Evolutionary conservation across 2,113 vertebrate genomes (phyloP).

Genomic region (Labrus mixtus): DNA sequence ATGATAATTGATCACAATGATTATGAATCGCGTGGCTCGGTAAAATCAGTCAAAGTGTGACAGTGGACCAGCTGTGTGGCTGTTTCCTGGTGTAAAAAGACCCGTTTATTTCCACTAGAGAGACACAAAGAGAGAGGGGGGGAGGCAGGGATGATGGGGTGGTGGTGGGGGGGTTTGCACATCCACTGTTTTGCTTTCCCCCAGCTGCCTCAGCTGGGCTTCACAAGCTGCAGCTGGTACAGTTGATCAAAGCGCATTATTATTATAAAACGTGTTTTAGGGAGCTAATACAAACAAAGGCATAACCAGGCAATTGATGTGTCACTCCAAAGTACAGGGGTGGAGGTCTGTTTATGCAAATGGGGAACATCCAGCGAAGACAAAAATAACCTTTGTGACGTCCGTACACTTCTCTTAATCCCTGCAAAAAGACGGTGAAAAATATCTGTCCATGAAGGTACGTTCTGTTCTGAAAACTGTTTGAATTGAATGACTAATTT

Average conservation of each 20-base stretch:
- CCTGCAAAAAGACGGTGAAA: no score
- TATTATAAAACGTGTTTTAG: conserved; percentile 60
- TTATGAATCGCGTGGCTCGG: conserved; percentile 53
- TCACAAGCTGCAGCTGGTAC: conserved; percentile 69
- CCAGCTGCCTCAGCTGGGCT: conserved; percentile 67
- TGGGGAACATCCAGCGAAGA: background rate
- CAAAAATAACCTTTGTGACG: background rate
- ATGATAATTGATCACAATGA: conserved; percentile 74
- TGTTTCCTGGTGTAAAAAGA: conserved; percentile 64
- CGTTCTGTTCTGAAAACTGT: no score
- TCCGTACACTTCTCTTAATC: no score
- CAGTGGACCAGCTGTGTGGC: conserved; percentile 72
- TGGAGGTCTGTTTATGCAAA: background rate
- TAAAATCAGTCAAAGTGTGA: conserved; percentile 69
- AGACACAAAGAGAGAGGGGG: conserved; percentile 23
- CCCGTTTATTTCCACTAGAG: conserved; percentile 61
- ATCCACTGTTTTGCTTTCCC: conserved; percentile 50
- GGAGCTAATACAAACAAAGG: conserved; percentile 58
- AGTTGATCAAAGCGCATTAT: conserved; percentile 65
- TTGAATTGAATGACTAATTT: no score
- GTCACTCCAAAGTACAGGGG: conserved; percentile 3
- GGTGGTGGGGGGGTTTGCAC: conserved; percentile 20
- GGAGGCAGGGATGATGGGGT: conserved; percentile 41
- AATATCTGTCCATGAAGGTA: no score
- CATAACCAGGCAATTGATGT: conserved; percentile 40